phyloP scores from a whole-genome alignment of 37 sponge, comb jelly and placozoan species.

The Dysidea cf. avara region DNA sequence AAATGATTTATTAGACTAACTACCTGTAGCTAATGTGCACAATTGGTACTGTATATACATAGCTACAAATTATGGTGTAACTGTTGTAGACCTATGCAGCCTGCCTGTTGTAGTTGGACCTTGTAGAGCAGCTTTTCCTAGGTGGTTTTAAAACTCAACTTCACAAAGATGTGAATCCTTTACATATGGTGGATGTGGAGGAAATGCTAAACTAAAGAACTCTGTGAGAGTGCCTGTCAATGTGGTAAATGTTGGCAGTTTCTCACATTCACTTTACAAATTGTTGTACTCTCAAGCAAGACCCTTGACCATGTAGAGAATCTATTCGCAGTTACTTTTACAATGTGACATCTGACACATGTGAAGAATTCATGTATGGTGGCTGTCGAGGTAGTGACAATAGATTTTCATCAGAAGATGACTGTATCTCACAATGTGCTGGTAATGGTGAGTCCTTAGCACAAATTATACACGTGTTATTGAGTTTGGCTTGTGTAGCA shows the following conservation, averaged over 20 bases:
- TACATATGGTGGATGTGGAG: conserved; percentile 10
- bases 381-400: conserved; percentile 10
- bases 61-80: too few relatives aligned
- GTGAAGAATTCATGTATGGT: conserved; percentile 11
- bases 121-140: neutral
- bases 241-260: neutral
- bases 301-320: conserved; percentile 6
- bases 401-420: neutral
- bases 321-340: conserved; percentile 4
- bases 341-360: neutral
- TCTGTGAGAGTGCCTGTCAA: neutral
- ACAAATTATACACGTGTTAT: too few relatives aligned
- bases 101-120: neutral
- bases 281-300: neutral
- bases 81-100: too few relatives aligned
- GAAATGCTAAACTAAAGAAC: conserved; percentile 11
- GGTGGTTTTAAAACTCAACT: conserved; percentile 10
- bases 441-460: too few relatives aligned
- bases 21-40: too few relatives aligned
- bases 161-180: neutral
- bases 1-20: too few relatives aligned
- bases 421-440: neutral
- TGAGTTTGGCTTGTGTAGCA: too few relatives aligned
- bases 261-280: too few relatives aligned
- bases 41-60: too few relatives aligned